Evolutionary conservation across 1,140 invertebrate species (phyloP), one percentile per base, ranked within the genome.

Genomic region (Diuraphis noxia): DNA sequence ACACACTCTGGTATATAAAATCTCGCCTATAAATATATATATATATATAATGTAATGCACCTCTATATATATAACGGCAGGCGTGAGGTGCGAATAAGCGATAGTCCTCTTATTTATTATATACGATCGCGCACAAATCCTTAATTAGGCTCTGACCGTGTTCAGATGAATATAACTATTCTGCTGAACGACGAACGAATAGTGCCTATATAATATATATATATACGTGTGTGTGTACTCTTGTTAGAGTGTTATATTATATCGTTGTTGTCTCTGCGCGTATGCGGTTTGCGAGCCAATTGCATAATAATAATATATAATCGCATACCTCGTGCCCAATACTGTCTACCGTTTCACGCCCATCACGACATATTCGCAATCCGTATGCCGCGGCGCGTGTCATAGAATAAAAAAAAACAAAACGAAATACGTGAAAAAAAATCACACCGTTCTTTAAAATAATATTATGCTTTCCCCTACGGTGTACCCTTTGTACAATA

Each of bases 271-370:
- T 89, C 40, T 79, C 63, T 13, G 82, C 10, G 82, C 10, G 30
- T 72, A 72, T 38, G 87, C 38, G 87, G 87, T 43, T 85, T n/a
- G 82, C 41, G 6, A 43, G 34, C 7, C 43, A 36, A 86, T 86
- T 86, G 85, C 85, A 49, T 86, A 86, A 86, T 63, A 86, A 86
- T 63, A 63, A 30, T 41, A 88, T 52, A 40, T 34, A 77, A 40
- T 63, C 88, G 63, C 23, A 63, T 38, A 41, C 38, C 72, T 77
- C 52, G 41, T 90, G 40, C 72, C 36, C 41, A 79, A 90, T 90
- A 90, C 25, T 41, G 63, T 89, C 56, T 77, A 77, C 88, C 40
- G 88, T 90, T 90, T 90, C 88, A 90, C 88, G 88, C 88, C 88
- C 88, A 41, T 90, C 72, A 90, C 88, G 88, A 90, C 72, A 79